Evolutionary conservation across 2,113 vertebrate genomes (phyloP).

Genomic region (Psilopogon haemacephalus): DNA sequence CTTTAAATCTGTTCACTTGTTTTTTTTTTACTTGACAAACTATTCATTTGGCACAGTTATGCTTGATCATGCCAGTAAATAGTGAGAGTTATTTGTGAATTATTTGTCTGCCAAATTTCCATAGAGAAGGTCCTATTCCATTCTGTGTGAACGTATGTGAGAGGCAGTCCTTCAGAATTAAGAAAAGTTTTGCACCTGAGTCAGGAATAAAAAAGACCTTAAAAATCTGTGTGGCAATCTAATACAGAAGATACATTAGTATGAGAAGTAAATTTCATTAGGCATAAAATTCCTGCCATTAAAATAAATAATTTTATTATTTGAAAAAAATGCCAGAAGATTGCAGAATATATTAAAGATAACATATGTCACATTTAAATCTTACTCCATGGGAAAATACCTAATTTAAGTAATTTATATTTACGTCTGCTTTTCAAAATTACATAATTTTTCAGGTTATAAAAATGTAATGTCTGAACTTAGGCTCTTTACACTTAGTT

Average conservation of each 20-base stretch:
- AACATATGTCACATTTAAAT: neutral
- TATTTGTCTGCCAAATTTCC: conserved; percentile 19
- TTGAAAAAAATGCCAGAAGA: conserved; percentile 5
- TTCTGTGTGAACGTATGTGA: neutral
- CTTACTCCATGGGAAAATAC: neutral
- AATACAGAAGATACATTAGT: neutral
- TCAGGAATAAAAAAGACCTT: conserved; percentile 12
- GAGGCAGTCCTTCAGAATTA: neutral
- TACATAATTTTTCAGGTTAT: conserved; percentile 7
- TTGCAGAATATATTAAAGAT: neutral
- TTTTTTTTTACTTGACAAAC: neutral
- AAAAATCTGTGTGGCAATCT: neutral
- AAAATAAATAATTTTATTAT: conserved; percentile 25
- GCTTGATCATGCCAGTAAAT: neutral
- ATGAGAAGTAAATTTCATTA: neutral
- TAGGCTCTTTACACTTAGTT: neutral
- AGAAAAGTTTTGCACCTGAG: neutral
- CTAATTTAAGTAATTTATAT: conserved; percentile 18
- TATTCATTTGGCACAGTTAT: neutral
- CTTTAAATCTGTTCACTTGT: rapidly evolving
- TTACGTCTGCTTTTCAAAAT: conserved; percentile 41
- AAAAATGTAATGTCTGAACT: conserved; percentile 14
- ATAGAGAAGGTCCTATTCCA: neutral
- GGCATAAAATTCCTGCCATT: neutral
- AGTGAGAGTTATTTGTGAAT: conserved; percentile 14